A percentile compares a stretch with the other conserved stretches of the same genome.
Evolutionary conservation across 2,113 vertebrate species (phyloP).

Genomic region (Cyphomyrus plagiostoma): DNA sequence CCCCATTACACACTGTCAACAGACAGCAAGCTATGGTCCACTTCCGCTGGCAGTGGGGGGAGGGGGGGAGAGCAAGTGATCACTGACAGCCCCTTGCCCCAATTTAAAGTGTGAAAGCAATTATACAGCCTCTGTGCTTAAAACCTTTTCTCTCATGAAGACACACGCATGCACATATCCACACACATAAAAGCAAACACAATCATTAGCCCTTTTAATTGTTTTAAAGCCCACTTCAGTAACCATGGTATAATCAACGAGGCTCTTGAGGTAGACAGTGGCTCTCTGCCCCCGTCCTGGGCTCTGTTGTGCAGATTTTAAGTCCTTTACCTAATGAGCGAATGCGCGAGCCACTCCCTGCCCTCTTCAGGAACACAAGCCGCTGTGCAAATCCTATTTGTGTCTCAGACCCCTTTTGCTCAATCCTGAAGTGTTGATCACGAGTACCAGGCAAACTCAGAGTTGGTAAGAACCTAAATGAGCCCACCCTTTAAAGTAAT

Average conservation of each 20-base stretch:
- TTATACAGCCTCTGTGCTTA: neutral
- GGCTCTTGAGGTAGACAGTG: constrained; percentile 48
- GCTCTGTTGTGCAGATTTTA: constrained; percentile 25
- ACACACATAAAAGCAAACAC: constrained; percentile 29
- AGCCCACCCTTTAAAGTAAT: neutral
- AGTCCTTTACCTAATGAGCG: constrained; percentile 58
- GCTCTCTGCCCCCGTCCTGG: constrained; percentile 35
- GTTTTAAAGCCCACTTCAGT: constrained; percentile 52
- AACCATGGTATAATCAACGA: constrained; percentile 49
- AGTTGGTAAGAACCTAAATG: constrained; percentile 4
- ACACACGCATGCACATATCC: constrained; percentile 22
- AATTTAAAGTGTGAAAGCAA: constrained; percentile 4
- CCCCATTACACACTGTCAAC: neutral
- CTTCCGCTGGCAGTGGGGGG: neutral
- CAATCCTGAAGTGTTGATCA: constrained; percentile 18
- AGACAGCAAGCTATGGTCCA: neutral
- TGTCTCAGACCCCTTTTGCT: constrained; percentile 27
- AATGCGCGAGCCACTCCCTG: constrained; percentile 46
- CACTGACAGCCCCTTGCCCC: neutral
- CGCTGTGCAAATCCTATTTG: constrained; percentile 50
- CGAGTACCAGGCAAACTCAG: constrained; percentile 31
- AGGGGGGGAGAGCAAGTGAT: too few relatives aligned
- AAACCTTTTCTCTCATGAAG: neutral
- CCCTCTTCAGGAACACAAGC: constrained; percentile 54
- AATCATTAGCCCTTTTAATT: constrained; percentile 45